Evolutionary conservation across 2,888 invertebrate genomes (phyloP), one percentile per base, ranked within the genome.

Genomic region (Chrysodeixis includens): DNA sequence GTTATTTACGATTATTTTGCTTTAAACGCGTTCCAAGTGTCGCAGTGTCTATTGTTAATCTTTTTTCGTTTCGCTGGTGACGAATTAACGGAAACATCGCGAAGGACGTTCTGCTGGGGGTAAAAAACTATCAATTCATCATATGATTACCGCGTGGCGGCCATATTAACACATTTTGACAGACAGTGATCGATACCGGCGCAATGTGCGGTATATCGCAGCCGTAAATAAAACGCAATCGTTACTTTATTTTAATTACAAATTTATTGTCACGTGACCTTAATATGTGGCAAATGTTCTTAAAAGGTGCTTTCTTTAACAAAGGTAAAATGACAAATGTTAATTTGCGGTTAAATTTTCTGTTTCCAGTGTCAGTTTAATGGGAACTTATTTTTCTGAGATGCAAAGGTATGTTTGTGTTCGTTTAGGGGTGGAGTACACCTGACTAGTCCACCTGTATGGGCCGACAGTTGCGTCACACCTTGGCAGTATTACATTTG

Each of bases 381-480:
- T 30, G 26, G 46, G 46, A 46, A 54, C 54, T 55, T 35, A 57
- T 46, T 67, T 71, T 62, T 58, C 12, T 46, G 53, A 62, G 54
- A 44, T 65, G 60, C 55, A 67, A 56, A 59, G 32, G 49, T 57
- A 70, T 58, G 30, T 79, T 77, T 79, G 77, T 71, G 65, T 64
- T 71, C 75, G 71, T 78, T 85, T 88, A 87, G 89, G 89, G 91
- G 86, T 84, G 71, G 79, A 66, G 72, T 79, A 79, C 91, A 93
- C 92, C 91, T 92, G 93, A 90, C 88, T 69, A 56, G 78, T 74
- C 87, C 92, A 92, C 90, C 92, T 91, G 91, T 90, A 90, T 65
- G 66, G 73, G 70, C 70, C 79, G 88, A 86, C 90, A 91, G 91
- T 92, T 92, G 92, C 85, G 86, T 90, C 87, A 91, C 91, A 91